Base-by-base conservation (phyloP, 1,140 invertebrate species). In the Euschistus heros region DNA sequence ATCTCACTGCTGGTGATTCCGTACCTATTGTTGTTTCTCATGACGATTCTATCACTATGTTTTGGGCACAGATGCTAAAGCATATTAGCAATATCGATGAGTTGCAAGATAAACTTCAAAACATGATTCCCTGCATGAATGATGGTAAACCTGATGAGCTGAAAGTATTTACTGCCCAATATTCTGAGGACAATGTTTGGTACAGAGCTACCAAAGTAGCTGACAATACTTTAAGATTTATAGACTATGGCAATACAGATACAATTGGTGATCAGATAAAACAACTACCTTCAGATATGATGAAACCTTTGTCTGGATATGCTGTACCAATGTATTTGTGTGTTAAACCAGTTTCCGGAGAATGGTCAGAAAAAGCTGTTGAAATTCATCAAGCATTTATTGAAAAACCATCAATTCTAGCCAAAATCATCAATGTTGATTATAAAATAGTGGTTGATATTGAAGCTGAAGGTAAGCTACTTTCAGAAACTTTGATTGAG, bases 221-320 rank as follows among this genome's bases (percentile, higher is more conserved):
- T 55, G 60, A 62, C n/a, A 57, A 66, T 18, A 86, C 86, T 1
- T 83, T 92, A 0, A 79, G 84, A 27, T 93, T 91, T 71, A 83
- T 92, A 4, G 91, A 94, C 72, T 92, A 85, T 72, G 91, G 91
- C 8, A 89, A 88, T 67, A 86, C 84, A 0, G 87, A 89, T 70
- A 79, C 84, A 0, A 77, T 86, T 0, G 78, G 77, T 14, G 76
- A 76, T 0, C 72, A 81, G 13, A 77, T 88, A 0, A 86, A 85
- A 70, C 74, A 76, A 10, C 74, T 88, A 30, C 80, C 82, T 0
- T 76, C 80, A 15, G 42, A 64, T 2, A 44, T 67, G 14, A 37
- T 55, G 17, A 65, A 74, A 63, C 74, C 74, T 17, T 71, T 81
- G 0, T 78, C 81, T 60, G 75, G 79, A 10, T 84, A 81, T 64